These are phyloP conservation scores for Nothocercus julius DNA, from an alignment of 2,113 vertebrate species.

Conservation along the genomic window DNA sequence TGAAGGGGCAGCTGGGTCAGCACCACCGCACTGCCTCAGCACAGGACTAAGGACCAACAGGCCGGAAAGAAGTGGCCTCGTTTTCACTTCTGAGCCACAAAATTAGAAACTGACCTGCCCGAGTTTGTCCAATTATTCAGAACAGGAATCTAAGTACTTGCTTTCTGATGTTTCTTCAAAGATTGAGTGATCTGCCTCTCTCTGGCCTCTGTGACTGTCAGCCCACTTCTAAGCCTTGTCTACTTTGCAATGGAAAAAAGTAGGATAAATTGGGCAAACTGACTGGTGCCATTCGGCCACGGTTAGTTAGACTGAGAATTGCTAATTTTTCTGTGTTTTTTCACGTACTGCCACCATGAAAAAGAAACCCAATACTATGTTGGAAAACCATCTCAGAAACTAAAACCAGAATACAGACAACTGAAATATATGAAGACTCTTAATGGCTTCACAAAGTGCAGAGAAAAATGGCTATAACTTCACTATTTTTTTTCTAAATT, in stretches of 20 bases:
- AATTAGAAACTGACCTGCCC: background rate
- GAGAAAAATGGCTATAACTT: background rate
- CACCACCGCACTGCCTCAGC: background rate
- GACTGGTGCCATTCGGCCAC: background rate
- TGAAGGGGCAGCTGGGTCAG: background rate
- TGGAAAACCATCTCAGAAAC: too few species aligned
- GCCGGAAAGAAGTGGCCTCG: background rate
- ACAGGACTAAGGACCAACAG: background rate
- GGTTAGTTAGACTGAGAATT: slow-evolving; percentile 10
- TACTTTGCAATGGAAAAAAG: background rate
- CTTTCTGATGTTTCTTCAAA: background rate
- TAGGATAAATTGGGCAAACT: background rate
- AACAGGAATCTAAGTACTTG: background rate
- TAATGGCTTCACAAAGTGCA: background rate
- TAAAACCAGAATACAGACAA: too few species aligned
- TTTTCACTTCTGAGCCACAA: background rate
- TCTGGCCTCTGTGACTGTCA: background rate
- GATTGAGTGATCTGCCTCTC: background rate
- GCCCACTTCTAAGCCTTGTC: background rate
- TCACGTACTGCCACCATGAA: slow-evolving; percentile 22
- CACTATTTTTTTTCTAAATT: too few species aligned
- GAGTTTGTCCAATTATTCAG: background rate
- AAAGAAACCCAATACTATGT: background rate
- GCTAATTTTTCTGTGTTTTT: background rate
- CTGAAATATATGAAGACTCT: background rate